These are phyloP conservation scores for Sogatella furcifera DNA, from an alignment of 1,140 invertebrate species.

Conservation along the genomic window DNA sequence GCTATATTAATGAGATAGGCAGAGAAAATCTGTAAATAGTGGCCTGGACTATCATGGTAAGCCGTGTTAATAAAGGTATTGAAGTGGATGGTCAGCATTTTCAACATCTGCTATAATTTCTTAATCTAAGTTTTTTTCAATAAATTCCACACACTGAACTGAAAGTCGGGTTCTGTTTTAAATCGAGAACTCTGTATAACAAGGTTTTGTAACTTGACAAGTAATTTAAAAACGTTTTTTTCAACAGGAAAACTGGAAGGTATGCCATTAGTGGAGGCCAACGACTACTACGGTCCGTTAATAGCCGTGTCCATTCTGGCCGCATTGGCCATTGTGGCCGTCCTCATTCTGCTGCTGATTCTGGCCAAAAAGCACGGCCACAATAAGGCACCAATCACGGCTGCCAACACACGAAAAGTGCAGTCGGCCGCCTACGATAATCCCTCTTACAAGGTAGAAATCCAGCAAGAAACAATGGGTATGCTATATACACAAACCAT, in stretches of 20 bases:
- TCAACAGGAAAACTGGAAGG: slow-evolving; percentile 35
- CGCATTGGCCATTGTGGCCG: slow-evolving; percentile 66
- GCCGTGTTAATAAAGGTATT: too few species aligned
- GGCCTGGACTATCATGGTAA: too few species aligned
- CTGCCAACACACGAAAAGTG: slow-evolving; percentile 32
- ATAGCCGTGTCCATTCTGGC: slow-evolving; percentile 80
- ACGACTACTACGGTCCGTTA: slow-evolving; percentile 75
- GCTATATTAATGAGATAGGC: too few species aligned
- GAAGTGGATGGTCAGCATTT: too few species aligned
- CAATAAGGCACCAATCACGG: slow-evolving; percentile 50
- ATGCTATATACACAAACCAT: slow-evolving; percentile 20
- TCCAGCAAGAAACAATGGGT: slow-evolving; percentile 85
- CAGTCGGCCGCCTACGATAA: slow-evolving; percentile 76
- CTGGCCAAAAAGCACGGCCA: slow-evolving; percentile 59
- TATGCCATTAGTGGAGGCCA: slow-evolving; percentile 34
- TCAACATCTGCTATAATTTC: too few species aligned
- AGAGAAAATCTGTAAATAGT: too few species aligned
- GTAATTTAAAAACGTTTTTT: not conserved
- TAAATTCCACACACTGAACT: too few species aligned
- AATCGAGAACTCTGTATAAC: too few species aligned
- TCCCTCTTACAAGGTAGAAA: slow-evolving; percentile 86
- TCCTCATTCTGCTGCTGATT: slow-evolving; percentile 65
- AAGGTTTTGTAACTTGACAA: too few species aligned
- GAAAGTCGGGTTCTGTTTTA: too few species aligned
- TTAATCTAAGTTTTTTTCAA: too few species aligned